A percentile compares a stretch with the other conserved stretches of the same genome.
Conservation (phyloP, 1,140 invertebrate species). For the Papilio glaucus region DNA sequence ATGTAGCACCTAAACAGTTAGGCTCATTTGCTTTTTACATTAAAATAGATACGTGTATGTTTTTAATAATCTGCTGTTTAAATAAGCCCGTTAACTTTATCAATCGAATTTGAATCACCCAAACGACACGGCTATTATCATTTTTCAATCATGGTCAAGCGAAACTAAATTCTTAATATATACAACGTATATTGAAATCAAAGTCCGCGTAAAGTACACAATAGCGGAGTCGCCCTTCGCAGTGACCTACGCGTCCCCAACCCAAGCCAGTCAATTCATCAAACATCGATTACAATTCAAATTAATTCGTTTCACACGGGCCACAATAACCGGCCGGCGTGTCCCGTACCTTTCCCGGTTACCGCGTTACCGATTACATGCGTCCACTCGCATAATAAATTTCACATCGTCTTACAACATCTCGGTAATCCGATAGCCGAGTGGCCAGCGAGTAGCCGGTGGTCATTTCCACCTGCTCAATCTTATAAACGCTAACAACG, state of each 20-base stretch:
- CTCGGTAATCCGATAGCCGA: slow-evolving; percentile 63
- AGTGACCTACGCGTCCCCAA: slow-evolving; percentile 55
- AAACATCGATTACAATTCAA: slow-evolving; percentile 69
- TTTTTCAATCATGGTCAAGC: background rate
- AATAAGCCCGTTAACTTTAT: background rate
- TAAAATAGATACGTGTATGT: background rate
- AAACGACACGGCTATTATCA: background rate
- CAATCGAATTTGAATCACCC: background rate
- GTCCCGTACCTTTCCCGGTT: slow-evolving; percentile 48
- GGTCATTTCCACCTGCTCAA: slow-evolving; percentile 65
- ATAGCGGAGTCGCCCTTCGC: slow-evolving; percentile 56
- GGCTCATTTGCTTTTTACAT: slow-evolving; percentile 9
- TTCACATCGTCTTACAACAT: slow-evolving; percentile 57
- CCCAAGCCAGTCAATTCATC: slow-evolving; percentile 44
- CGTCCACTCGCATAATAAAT: slow-evolving; percentile 55
- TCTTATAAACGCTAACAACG: slow-evolving; percentile 42
- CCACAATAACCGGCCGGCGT: slow-evolving; percentile 49
- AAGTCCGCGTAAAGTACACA: slow-evolving; percentile 47
- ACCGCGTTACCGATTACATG: slow-evolving; percentile 65
- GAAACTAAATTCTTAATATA: background rate
- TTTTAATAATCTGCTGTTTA: background rate
- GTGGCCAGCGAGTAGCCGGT: slow-evolving; percentile 56
- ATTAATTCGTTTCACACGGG: slow-evolving; percentile 68
- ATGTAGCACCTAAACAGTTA: slow-evolving; percentile 17
- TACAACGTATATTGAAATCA: slow-evolving; percentile 16